Percentiles rank a stretch among this genome's conserved stretches.
Conservation (phyloP, 2,888 invertebrate genomes). For the Teleogryllus oceanicus region DNA sequence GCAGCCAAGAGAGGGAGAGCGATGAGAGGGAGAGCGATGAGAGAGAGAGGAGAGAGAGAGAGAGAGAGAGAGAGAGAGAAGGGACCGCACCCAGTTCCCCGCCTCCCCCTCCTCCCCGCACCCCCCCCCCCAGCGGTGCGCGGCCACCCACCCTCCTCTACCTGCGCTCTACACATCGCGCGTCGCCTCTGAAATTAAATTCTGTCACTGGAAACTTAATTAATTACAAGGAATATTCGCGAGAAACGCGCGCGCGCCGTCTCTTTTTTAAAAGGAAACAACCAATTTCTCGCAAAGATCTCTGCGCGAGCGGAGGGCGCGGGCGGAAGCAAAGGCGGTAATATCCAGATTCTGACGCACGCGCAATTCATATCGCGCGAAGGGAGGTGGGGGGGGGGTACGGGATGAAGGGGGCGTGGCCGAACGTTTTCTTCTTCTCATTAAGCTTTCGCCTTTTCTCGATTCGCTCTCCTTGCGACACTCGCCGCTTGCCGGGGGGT, state of each 20-base stretch:
- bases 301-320: neutral
- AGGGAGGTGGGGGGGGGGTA: too few species aligned
- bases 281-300: neutral
- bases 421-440: too few species aligned
- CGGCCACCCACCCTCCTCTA: neutral
- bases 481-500: too few species aligned
- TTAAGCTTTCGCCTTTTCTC: too few species aligned
- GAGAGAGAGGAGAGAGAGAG: neutral
- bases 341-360: too few species aligned
- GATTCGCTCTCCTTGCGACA: too few species aligned
- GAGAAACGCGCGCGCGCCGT: neutral
- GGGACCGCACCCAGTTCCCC: neutral
- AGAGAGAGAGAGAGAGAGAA: neutral
- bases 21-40: neutral
- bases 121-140: neutral
- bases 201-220: conserved; percentile 10
- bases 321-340: too few species aligned
- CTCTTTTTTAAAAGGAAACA: conserved; percentile 5
- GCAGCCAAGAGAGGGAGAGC: neutral
- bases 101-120: neutral
- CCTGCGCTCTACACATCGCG: neutral
- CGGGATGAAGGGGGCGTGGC: too few species aligned
- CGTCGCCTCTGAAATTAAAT: conserved; percentile 1
- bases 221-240: conserved; percentile 2
- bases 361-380: too few species aligned